Conservation (phyloP, 2,888 invertebrate species). For the Theodoxus fluviatilis region DNA sequence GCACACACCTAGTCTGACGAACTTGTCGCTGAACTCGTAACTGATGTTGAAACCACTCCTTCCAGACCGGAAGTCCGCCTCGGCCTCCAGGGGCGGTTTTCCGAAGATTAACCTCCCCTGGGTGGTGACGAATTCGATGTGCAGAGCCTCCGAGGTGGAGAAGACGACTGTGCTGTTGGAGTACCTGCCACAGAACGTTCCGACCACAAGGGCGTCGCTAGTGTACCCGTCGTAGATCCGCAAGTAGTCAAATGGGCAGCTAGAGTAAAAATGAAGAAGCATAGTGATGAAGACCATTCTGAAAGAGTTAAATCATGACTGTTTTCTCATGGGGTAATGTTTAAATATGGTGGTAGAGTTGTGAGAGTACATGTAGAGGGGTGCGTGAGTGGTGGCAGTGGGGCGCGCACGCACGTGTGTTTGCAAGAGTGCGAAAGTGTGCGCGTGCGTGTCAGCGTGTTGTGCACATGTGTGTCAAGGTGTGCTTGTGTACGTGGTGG, state of each 20-base stretch:
- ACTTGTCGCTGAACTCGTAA: constrained; percentile 97
- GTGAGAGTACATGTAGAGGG: too few species aligned
- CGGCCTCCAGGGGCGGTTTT: constrained; percentile 43
- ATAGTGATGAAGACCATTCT: neutral
- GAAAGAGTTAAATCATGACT: too few species aligned
- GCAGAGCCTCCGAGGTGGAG: constrained; percentile 89
- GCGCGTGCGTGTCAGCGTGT: too few species aligned
- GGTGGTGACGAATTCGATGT: constrained; percentile 90
- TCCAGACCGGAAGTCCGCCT: constrained; percentile 69
- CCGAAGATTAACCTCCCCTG: constrained; percentile 73
- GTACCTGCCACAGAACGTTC: constrained; percentile 96
- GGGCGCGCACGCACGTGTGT: too few species aligned
- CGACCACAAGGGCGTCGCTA: constrained; percentile 87
- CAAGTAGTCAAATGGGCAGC: constrained; percentile 98
- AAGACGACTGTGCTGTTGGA: constrained; percentile 88
- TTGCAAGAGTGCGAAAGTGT: too few species aligned
- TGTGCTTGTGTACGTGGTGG: too few species aligned
- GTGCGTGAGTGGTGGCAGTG: too few species aligned
- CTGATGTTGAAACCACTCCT: constrained; percentile 98
- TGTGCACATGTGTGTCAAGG: too few species aligned
- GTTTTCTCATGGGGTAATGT: too few species aligned
- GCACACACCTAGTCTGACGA: constrained; percentile 91
- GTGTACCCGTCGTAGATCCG: constrained; percentile 95
- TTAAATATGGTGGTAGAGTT: too few species aligned
- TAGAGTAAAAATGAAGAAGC: constrained; percentile 66